Base-by-base conservation (phyloP, 2,113 vertebrate genomes). In the Dermatemys mawii region DNA sequence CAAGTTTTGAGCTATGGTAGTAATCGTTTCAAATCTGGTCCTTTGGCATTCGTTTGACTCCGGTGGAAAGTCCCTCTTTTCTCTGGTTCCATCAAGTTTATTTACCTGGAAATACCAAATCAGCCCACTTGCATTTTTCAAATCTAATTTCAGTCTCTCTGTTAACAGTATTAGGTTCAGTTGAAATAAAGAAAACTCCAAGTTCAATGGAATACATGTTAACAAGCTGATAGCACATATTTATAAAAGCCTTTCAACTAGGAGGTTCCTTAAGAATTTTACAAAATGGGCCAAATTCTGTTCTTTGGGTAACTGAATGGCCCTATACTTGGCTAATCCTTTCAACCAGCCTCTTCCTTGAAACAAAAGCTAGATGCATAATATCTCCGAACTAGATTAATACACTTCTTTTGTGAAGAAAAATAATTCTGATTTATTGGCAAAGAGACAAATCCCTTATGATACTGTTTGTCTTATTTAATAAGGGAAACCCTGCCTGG, bases 391-490 rank as follows among this genome's bases (percentile, higher is more conserved):
- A 35, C 8, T 41, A 50, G 46, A 82, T 89, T 88, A 14, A 50
- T 53, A 86, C 27, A 41, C 35, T 83, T 38, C 55, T 44, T 92
- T 83, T 78, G 82, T 63, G 76, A 26, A 78, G 14, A 87, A 94
- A 90, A 93, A 76, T 27, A 54, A 86, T 91, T 76, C 92, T 94
- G 88, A 94, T 91, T 87, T 95, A 89, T 54, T 79, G n/a, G 29
- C 49, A 91, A 84, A 73, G 53, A 95, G 41, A 90, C 75, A 93
- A 94, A 88, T 16, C 38, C 87, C 73, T 94, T 75, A 50, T 53
- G 93, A 51, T 10, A 88, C 50, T 35, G 22, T 93, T 88, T 95
- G n/a, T 91, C 92, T 95, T 70, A 91, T 93, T 95, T 85, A 94
- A 87, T 84, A 81, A 95, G 17, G 50, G 67, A 90, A 86, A 70